Percentiles rank a stretch among this genome's conserved stretches.
phyloP scores from a whole-genome alignment of 2,888 invertebrate species.

The Pristionchus fissidentatus region DNA sequence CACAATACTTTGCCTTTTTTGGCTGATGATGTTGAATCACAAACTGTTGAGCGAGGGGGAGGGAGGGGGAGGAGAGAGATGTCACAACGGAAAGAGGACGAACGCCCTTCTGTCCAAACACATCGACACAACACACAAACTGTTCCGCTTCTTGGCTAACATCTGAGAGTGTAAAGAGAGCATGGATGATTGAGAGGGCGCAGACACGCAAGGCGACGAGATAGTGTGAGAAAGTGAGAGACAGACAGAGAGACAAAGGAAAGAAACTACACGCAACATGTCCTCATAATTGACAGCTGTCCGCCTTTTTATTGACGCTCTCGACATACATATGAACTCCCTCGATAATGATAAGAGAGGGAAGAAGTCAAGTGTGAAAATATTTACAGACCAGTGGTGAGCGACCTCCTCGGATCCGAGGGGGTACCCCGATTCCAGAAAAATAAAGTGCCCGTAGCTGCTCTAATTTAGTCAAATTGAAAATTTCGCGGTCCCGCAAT shows the following conservation, averaged over 20 bases:
- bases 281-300: constrained; percentile 32
- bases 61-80: not conserved
- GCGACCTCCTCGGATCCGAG: too few species aligned
- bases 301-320: not conserved
- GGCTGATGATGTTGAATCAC: not conserved
- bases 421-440: too few species aligned
- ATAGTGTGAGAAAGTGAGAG: not conserved
- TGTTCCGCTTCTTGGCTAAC: constrained; percentile 39
- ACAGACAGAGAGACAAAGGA: not conserved
- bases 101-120: constrained; percentile 12
- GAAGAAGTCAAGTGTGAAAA: too few species aligned
- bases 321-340: constrained; percentile 3
- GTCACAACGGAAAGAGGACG: not conserved
- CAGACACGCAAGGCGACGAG: not conserved
- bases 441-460: too few species aligned
- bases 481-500: too few species aligned
- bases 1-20: constrained; percentile 23
- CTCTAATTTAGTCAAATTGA: too few species aligned
- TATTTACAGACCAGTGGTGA: too few species aligned
- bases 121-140: constrained; percentile 36
- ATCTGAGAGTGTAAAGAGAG: constrained; percentile 7
- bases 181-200: not conserved
- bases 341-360: too few species aligned
- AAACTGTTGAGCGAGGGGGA: not conserved
- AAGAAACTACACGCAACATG: not conserved